Evolutionary conservation across 2,797 vertebrate genomes (phyloP).

Genomic region (Amblyraja radiata): DNA sequence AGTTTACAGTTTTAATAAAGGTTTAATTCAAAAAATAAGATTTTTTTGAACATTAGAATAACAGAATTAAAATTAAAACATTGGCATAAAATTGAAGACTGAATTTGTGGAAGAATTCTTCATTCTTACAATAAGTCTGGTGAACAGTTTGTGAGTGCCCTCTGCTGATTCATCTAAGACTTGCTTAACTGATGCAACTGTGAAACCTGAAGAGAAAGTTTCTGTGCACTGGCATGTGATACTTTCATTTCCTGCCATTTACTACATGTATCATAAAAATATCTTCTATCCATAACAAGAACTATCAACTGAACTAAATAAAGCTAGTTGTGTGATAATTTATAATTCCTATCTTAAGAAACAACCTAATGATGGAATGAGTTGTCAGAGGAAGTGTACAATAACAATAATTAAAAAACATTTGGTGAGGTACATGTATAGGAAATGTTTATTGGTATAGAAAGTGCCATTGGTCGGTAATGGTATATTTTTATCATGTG

Average conservation of each 20-base stretch:
- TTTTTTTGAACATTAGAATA: not conserved
- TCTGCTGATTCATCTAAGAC: conserved; percentile 9
- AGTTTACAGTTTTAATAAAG: conserved; percentile 18
- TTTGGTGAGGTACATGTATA: too few species aligned
- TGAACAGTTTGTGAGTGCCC: conserved; percentile 21
- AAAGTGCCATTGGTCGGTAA: too few species aligned
- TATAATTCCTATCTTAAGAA: not conserved
- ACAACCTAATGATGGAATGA: too few species aligned
- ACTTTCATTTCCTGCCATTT: not conserved
- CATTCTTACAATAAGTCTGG: not conserved
- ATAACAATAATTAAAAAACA: too few species aligned
- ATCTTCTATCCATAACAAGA: not conserved
- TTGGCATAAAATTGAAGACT: not conserved
- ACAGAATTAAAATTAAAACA: not conserved
- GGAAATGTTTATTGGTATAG: too few species aligned
- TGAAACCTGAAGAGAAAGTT: not conserved
- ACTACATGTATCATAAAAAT: not conserved
- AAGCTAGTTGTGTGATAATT: not conserved
- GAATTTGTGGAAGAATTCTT: not conserved
- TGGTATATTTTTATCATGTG: too few species aligned
- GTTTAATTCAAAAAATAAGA: not conserved
- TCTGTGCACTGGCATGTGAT: not conserved
- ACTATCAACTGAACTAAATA: not conserved
- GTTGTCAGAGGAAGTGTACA: too few species aligned
- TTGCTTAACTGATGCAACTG: not conserved